Evolutionary conservation across 2,888 invertebrate species (phyloP).

Genomic region (Plagodis dolabraria): DNA sequence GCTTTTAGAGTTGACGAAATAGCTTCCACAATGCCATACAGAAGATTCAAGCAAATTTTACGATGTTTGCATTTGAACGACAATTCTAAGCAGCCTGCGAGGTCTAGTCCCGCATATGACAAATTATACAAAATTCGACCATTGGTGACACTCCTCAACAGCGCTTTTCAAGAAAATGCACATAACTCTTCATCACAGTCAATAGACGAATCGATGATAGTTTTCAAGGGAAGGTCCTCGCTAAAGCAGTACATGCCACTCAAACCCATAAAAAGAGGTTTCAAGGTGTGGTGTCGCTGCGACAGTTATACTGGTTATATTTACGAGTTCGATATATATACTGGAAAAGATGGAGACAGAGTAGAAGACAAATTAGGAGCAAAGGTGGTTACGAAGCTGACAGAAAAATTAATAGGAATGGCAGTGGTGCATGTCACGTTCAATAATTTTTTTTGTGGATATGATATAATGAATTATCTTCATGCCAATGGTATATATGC

Average conservation of each 20-base stretch:
- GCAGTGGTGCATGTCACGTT: not conserved
- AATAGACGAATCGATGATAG: slow-evolving; percentile 30
- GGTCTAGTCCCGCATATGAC: not conserved
- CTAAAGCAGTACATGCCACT: slow-evolving; percentile 35
- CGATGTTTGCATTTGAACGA: not conserved
- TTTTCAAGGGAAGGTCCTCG: slow-evolving; percentile 32
- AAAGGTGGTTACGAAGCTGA: not conserved
- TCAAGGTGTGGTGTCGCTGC: slow-evolving; percentile 28
- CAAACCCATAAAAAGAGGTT: slow-evolving; percentile 31
- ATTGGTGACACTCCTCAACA: not conserved
- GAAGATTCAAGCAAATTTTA: not conserved
- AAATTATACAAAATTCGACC: not conserved
- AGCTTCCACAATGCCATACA: not conserved
- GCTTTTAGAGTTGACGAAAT: not conserved
- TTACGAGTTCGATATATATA: slow-evolving; percentile 9
- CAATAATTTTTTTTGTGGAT: not conserved
- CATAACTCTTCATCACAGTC: not conserved
- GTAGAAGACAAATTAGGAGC: not conserved
- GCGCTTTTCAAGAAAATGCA: not conserved
- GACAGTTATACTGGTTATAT: slow-evolving; percentile 29
- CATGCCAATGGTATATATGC: not conserved
- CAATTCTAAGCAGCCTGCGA: not conserved
- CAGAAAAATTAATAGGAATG: not conserved
- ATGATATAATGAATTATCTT: not conserved
- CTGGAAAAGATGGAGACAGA: not conserved